Base-by-base conservation (phyloP, 2,888 invertebrate species). In the Omphaloscelis lunosa region DNA sequence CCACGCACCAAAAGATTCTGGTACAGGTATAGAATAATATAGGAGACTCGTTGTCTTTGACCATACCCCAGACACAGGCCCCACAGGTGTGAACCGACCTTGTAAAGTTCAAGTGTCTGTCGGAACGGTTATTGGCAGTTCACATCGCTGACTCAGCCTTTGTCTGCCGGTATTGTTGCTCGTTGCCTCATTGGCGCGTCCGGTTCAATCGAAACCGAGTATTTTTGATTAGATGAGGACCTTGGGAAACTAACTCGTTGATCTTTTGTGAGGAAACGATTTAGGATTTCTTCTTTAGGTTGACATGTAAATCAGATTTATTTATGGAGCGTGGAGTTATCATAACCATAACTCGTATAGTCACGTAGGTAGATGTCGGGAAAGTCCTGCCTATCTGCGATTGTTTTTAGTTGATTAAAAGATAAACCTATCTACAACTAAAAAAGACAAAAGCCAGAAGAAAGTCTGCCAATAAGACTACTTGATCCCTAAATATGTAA, bases 111-210 rank as follows among this genome's bases (percentile, higher is more conserved):
- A 88, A 81, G 72, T 53, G 79, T 70, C 76, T 74, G 56, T 66
- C 73, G 62, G 71, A 73, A 75, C 85, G 85, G 87, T 88, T 88
- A 80, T 85, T 80, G 89, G 65, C 88, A 75, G 75, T 77, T 72
- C 62, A 45, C 39, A 45, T 61, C 51, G 66, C 75, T 86, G 84
- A 83, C 75, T 79, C 84, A 86, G 75, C 65, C 77, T 77, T 86
- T 85, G 85, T 85, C 78, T 79, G 51, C 53, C n/a, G 72, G 69
- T 45, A 79, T 86, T 79, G 84, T 83, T 69, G 74, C 61, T 84
- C 72, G 65, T 83, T 74, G 73, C 65, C 68, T 45, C 76, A 77
- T 85, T 76, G 79, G 61, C 72, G 65, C 79, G 80, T 83, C 86
- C 84, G 79, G 84, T 67, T 72, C 78, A 59, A 86, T 77, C 23